phyloP scores from a whole-genome alignment of 2,797 vertebrate genomes.

The Xyrichtys novacula region DNA sequence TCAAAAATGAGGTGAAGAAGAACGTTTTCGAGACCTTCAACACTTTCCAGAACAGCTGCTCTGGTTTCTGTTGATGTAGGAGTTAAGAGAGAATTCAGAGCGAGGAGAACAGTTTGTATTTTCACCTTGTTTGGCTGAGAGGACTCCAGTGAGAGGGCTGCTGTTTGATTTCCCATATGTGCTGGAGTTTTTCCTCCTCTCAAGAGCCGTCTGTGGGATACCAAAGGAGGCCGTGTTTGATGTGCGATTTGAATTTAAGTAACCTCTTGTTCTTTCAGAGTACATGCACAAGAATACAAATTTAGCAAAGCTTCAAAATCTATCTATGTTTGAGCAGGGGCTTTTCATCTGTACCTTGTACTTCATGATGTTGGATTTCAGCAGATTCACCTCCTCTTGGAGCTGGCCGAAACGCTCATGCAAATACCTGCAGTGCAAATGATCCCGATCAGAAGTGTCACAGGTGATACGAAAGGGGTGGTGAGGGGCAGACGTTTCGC shows the following conservation, averaged over 20 bases:
- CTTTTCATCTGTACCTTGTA: constrained; percentile 89
- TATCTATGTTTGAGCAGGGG: background rate
- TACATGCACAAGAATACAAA: background rate
- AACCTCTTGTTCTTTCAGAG: background rate
- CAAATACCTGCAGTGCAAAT: constrained; percentile 88
- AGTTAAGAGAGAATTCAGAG: constrained; percentile 33
- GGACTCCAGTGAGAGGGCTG: constrained; percentile 92
- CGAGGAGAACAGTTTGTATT: constrained; percentile 29
- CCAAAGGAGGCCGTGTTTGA: constrained; percentile 11
- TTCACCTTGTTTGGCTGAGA: constrained; percentile 97
- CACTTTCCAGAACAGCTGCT: constrained; percentile 15
- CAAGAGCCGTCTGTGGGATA: constrained; percentile 89
- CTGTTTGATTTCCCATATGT: constrained; percentile 87
- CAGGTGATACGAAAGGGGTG: background rate
- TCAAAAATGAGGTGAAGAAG: background rate
- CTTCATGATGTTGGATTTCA: constrained; percentile 95
- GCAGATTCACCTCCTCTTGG: constrained; percentile 94
- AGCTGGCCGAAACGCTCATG: constrained; percentile 96
- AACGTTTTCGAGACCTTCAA: background rate
- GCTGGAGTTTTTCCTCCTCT: constrained; percentile 93
- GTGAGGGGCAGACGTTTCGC: background rate
- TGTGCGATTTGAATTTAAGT: constrained; percentile 1
- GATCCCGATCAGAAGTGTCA: constrained; percentile 6
- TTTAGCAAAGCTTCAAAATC: background rate
- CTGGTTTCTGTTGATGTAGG: constrained; percentile 5